These are phyloP conservation scores for Hippoglossus stenolepis DNA, from an alignment of 2,113 vertebrate genomes.

Conservation along the genomic window DNA sequence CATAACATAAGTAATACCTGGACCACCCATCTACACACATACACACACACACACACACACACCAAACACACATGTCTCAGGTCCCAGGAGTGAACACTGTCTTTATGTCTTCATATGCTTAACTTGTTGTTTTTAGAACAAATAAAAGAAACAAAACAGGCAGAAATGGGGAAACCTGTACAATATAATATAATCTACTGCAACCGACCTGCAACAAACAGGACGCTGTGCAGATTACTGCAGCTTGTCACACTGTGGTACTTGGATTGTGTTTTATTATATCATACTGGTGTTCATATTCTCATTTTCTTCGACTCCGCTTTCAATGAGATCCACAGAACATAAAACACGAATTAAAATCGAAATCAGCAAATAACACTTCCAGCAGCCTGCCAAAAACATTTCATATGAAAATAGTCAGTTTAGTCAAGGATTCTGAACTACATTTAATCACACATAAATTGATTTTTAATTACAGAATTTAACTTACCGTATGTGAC, in stretches of 20 bases:
- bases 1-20: no score
- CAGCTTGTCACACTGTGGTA: neutral
- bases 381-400: slow-evolving; percentile 50
- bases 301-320: slow-evolving; percentile 4
- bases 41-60: no score
- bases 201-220: no score
- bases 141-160: slow-evolving; percentile 38
- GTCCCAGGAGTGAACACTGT: slow-evolving; percentile 33
- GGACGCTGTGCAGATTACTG: neutral
- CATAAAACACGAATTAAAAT: slow-evolving; percentile 40
- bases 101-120: slow-evolving; percentile 64
- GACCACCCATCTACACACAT: no score
- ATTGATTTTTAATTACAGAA: slow-evolving; percentile 73
- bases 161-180: slow-evolving; percentile 32
- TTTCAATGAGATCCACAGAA: slow-evolving; percentile 25
- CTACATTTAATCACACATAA: slow-evolving; percentile 74
- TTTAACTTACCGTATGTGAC: slow-evolving; percentile 59
- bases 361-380: slow-evolving; percentile 35
- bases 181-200: slow-evolving; percentile 21
- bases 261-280: slow-evolving; percentile 10
- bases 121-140: slow-evolving; percentile 26
- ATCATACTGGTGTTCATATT: slow-evolving; percentile 27
- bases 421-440: slow-evolving; percentile 67
- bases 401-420: slow-evolving; percentile 68
- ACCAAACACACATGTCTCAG: slow-evolving; percentile 17